phyloP scores from a whole-genome alignment of 2,113 vertebrate genomes.

The Cyprinodon tularosa region DNA sequence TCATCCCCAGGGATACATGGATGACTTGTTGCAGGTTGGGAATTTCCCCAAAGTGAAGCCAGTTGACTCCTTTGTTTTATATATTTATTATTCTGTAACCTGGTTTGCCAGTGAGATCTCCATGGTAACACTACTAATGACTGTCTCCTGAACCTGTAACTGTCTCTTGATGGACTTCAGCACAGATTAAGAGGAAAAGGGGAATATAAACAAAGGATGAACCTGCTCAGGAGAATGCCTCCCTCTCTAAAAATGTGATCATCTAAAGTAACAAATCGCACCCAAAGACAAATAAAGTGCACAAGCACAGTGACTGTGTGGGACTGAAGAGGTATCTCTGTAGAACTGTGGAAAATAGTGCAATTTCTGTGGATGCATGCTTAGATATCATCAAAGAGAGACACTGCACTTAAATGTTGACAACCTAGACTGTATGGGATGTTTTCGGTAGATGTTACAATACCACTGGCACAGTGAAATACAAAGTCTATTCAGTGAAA shows the following conservation, averaged over 20 bases:
- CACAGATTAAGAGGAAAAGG: conserved; percentile 7
- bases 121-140: conserved; percentile 76
- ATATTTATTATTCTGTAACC: conserved; percentile 72
- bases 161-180: conserved; percentile 26
- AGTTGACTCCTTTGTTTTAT: conserved; percentile 22
- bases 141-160: conserved; percentile 65
- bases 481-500: conserved; percentile 20
- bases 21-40: conserved; percentile 40
- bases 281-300: conserved; percentile 19
- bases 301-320: conserved; percentile 8
- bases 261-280: conserved; percentile 8
- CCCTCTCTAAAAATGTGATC: conserved; percentile 16
- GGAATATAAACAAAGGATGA: conserved; percentile 31
- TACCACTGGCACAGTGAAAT: conserved; percentile 25
- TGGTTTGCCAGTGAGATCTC: conserved; percentile 58
- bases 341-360: conserved; percentile 55
- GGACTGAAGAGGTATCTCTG: conserved; percentile 44
- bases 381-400: conserved; percentile 58
- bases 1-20: conserved; percentile 39
- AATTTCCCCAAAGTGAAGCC: conserved; percentile 50
- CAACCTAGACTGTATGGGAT: conserved; percentile 4
- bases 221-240: conserved; percentile 32
- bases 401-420: conserved; percentile 47
- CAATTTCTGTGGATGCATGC: conserved; percentile 52
- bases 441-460: conserved; percentile 23